Base-by-base conservation (phyloP, 2,888 invertebrate genomes). In the Apodemia hepburni region DNA sequence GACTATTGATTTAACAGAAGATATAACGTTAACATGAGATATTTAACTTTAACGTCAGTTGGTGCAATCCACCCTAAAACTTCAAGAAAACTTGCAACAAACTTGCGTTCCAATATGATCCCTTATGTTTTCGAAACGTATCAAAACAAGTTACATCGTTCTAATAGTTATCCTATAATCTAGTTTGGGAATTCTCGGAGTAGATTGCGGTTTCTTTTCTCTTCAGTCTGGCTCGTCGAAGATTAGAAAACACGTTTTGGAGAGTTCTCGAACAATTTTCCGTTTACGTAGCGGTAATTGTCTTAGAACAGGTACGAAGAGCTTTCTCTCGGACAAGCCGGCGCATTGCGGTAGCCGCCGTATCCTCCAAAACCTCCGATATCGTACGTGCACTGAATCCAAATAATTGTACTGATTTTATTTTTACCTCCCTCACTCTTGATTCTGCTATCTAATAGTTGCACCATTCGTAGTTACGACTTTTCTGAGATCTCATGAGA, bases 221-320 rank as follows among this genome's bases (percentile, higher is more conserved):
- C 73, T 74, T 73, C 71, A 73, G 79, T 80, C 78, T 76, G 73
- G 73, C 75, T 81, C 75, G 73, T 68, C 68, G 74, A 80, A 86
- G 85, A 88, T 88, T 85, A 86, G 86, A 85, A 84, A 88, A 85
- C 85, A 87, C 83, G 84, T 85, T 82, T 82, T 77, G 77, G 76
- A 83, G 79, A 83, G 82, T 78, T 85, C 80, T 79, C 75, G 81
- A 84, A 82, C 85, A 82, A 82, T 88, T 88, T 87, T 88, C 86
- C 85, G 87, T 85, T 87, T 87, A 85, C 85, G 84, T 84, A 81
- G 85, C 82, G 80, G 87, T 88, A 88, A 88, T 89, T 89, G 87
- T 87, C 85, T 87, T 80, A 84, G 81, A 83, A 79, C 81, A 84
- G 84, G 83, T 84, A 85, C 74, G 77, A 76, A 77, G 77, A 82